Base-by-base conservation (phyloP, 2,797 vertebrate genomes). In the Hephaestus fuliginosus region DNA sequence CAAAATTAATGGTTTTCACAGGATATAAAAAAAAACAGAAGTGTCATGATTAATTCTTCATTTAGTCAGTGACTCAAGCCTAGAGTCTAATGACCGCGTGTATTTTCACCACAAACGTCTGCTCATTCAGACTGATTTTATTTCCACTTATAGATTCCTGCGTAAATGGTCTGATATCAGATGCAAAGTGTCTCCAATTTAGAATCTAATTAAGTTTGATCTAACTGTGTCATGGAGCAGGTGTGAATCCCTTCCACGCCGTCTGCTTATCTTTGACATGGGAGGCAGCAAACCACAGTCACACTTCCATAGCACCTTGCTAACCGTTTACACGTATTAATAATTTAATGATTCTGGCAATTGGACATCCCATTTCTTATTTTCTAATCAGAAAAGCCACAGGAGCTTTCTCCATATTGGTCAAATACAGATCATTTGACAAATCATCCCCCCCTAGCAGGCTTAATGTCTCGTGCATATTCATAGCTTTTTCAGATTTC, bases 161-260 rank as follows among this genome's bases (percentile, higher is more conserved):
- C 94, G 73, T 78, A 78, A 62, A 74, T 64, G 56, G 92, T 95
- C 95, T 93, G 93, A 96, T 96, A 95, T 95, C 94, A 96, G 93
- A 95, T 95, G 95, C 95, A 96, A 94, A 96, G 93, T 93, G 93
- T 95, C 92, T 96, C 94, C 94, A 95, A 95, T 96, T 96, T 94
- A 92, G 92, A 95, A 94, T 94, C 95, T 96, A 96, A 97, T 97
- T 95, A 96, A 95, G 93, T 93, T 94, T 94, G 92, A 96, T 95
- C 94, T 95, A 93, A 95, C 39, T 36, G 91, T 95, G 92, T 90
- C 94, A 91, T 91, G 87, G 90, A 85, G 93, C 92, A 95, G 94
- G 95, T 95, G 92, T 87, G 89, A 95, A 94, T 89, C 83, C 3
- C 66, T 66, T 48, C 46, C 74, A 33, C 69, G 43, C 71, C 57